These are phyloP conservation scores for Plusia festucae DNA, from an alignment of 2,888 invertebrate species.

Conservation along the genomic window DNA sequence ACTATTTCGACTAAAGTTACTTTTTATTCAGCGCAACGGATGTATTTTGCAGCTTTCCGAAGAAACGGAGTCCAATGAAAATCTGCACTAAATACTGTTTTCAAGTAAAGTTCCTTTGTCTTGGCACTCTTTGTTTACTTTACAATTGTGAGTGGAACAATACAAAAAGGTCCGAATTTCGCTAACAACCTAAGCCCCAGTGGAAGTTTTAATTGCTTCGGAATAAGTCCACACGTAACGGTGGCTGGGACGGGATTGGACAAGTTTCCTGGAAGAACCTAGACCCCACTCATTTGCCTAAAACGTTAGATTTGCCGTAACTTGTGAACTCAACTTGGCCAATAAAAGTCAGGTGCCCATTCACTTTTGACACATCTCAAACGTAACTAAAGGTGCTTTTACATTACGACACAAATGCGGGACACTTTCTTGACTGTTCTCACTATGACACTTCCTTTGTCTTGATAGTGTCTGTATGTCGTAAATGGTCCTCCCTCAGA, in stretches of 20 bases:
- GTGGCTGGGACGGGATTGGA: conserved; percentile 35
- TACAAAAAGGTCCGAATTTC: conserved; percentile 82
- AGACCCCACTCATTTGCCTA: conserved; percentile 69
- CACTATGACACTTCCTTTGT: neutral
- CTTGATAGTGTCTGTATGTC: too few relatives aligned
- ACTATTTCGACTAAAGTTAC: conserved; percentile 63
- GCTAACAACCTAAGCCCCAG: conserved; percentile 77
- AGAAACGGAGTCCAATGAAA: conserved; percentile 71
- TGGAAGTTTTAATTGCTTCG: conserved; percentile 85
- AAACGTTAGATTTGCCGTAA: conserved; percentile 58
- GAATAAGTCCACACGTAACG: conserved; percentile 72
- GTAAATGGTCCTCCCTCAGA: neutral
- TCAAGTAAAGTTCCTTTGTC: conserved; percentile 80
- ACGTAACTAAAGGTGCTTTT: neutral
- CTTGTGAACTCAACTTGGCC: conserved; percentile 29
- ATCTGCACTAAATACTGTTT: conserved; percentile 83
- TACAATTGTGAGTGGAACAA: conserved; percentile 78
- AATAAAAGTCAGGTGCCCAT: conserved; percentile 18
- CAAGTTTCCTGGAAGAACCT: conserved; percentile 56
- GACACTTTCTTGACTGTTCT: neutral
- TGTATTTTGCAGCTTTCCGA: conserved; percentile 70
- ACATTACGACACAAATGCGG: neutral
- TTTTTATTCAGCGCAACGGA: conserved; percentile 73
- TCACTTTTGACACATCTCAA: neutral
- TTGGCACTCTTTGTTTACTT: conserved; percentile 81